These are phyloP conservation scores for Lordiphosa stackelbergi DNA, from an alignment of 1,140 invertebrate species.

Conservation along the genomic window DNA sequence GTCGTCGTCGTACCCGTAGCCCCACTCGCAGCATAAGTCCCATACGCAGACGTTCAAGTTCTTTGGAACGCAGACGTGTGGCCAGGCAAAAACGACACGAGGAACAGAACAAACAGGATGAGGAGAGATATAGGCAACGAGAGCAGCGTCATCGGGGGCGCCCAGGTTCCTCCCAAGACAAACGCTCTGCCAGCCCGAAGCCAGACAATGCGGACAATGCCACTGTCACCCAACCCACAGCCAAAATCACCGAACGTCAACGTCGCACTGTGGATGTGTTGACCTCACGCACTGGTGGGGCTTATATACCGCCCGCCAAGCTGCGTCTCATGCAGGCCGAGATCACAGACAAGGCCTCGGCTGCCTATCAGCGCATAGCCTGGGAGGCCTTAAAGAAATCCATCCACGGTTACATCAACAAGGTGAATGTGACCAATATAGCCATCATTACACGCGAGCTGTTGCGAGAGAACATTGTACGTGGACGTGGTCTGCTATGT, in stretches of 20 bases:
- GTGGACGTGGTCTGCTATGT: conserved; percentile 93
- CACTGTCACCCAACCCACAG: conserved; percentile 60
- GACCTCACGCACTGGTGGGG: conserved; percentile 93
- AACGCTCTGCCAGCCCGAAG: conserved; percentile 15
- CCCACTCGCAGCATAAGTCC: conserved; percentile 44
- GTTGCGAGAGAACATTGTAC: conserved; percentile 95
- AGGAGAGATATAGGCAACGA: conserved; percentile 42
- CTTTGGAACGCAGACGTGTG: conserved; percentile 55
- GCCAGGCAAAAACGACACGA: conserved; percentile 64
- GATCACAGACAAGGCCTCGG: conserved; percentile 94
- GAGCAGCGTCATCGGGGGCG: conserved; percentile 38
- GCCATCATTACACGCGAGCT: conserved; percentile 94
- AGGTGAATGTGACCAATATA: conserved; percentile 98
- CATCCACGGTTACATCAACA: conserved; percentile 99
- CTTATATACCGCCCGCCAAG: conserved; percentile 98
- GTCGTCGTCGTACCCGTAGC: conserved; percentile 34
- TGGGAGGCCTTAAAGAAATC: conserved; percentile 99
- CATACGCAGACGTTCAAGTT: conserved; percentile 50
- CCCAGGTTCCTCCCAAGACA: neutral
- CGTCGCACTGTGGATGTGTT: conserved; percentile 82
- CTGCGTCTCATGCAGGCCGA: conserved; percentile 95
- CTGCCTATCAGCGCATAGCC: conserved; percentile 95
- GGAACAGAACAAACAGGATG: conserved; percentile 50
- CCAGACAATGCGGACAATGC: conserved; percentile 46
- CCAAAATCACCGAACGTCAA: conserved; percentile 70